A percentile compares a stretch with the other conserved stretches of the same genome.
phyloP scores from a whole-genome alignment of 1,140 invertebrate genomes.

The Lasioglossum albipes region DNA sequence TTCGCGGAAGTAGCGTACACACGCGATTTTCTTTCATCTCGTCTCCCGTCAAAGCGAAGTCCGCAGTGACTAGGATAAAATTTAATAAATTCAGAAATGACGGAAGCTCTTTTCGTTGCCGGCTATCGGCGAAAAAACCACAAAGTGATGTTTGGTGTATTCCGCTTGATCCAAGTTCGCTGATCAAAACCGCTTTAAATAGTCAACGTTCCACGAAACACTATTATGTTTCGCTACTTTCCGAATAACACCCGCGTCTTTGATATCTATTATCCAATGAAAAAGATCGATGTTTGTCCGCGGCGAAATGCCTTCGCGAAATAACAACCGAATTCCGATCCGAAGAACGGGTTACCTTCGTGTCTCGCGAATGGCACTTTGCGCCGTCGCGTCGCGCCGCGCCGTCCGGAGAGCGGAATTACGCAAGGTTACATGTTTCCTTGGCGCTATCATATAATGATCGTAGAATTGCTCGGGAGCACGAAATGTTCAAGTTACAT shows the following conservation, averaged over 20 bases:
- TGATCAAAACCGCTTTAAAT: conserved; percentile 55
- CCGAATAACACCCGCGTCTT: conserved; percentile 8
- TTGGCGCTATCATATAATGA: conserved; percentile 4
- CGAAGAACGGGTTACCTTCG: background rate
- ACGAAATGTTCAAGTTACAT: conserved; percentile 33
- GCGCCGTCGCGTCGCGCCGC: no score
- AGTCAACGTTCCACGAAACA: conserved; percentile 31
- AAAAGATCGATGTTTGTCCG: background rate
- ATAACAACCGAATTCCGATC: background rate
- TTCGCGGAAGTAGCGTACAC: conserved; percentile 7
- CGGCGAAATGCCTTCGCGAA: background rate
- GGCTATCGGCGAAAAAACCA: conserved; percentile 22
- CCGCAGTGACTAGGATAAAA: conserved; percentile 45
- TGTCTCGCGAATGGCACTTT: background rate
- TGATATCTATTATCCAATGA: background rate
- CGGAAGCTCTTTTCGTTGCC: background rate
- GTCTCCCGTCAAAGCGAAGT: conserved; percentile 32
- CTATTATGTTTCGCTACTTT: conserved; percentile 48
- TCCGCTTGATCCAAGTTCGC: conserved; percentile 56
- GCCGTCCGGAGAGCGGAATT: background rate
- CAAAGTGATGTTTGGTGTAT: conserved; percentile 61
- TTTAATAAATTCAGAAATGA: conserved; percentile 61
- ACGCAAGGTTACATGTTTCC: background rate
- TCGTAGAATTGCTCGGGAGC: background rate
- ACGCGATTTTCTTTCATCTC: conserved; percentile 24